Evolutionary conservation across 2,888 invertebrate genomes (phyloP), one percentile per base, ranked within the genome.

Genomic region (Esperia sulphurella): DNA sequence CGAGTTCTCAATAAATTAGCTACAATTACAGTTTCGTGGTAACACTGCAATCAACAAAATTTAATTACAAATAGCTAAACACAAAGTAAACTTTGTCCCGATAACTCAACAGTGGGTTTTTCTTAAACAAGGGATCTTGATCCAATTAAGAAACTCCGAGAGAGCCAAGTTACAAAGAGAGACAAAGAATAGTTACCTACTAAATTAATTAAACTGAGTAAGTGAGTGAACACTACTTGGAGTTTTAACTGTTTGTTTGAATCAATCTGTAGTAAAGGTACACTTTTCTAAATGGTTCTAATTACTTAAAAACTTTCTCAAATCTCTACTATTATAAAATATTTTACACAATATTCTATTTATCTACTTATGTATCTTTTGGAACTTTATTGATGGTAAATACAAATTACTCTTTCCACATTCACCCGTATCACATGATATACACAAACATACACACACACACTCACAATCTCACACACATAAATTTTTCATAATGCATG

Each of bases 41-140:
- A 51, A 55, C 52, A 61, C 55, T 55, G 58, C 54, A 70, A 72
- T 71, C 63, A 65, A 64, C 61, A 53, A 61, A 73, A 71, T 65
- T 64, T 65, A 71, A 75, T 74, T 76, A 71, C 28, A 10, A 21
- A 14, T 29, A 21, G 45, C 31, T 40, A 60, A 62, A 58, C 59
- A 53, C 55, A 69, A 63, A 65, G 63, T 58, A 65, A 68, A 70
- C 60, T 75, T 69, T 65, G 60, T 53, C 53, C 56, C 57, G 66
- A 65, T 61, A 67, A 65, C 54, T 59, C 56, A 55, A 61, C 60
- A 54, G 60, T 56, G 61, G 57, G 61, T 68, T 71, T 72, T 72
- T 70, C 69, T 69, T 68, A 55, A 60, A 64, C 61, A 63, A 65
- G 58, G 63, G 61, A 60, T 64, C 61, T 65, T 74, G 63, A 73